A percentile compares a stretch with the other conserved stretches of the same genome.
Conservation (phyloP, 2,797 vertebrate genomes). For the Poliocrania exsul region DNA sequence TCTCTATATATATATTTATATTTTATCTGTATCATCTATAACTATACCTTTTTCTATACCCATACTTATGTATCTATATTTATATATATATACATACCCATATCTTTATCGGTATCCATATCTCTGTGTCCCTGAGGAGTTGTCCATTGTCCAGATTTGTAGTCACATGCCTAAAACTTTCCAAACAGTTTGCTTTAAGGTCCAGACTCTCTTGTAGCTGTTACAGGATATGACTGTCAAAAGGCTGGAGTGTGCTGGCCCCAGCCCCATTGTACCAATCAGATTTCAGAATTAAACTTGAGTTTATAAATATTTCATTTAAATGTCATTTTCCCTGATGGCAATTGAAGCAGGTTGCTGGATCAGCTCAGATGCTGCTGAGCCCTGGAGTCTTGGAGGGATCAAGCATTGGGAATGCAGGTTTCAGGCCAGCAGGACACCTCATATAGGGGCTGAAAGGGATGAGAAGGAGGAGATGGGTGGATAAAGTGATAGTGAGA, state of each 20-base stretch:
- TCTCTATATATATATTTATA: neutral
- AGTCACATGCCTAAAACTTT: neutral
- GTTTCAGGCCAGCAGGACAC: neutral
- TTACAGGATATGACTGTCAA: neutral
- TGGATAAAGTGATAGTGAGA: neutral
- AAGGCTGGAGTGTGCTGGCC: neutral
- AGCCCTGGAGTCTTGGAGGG: neutral
- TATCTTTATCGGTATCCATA: neutral
- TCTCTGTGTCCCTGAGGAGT: neutral
- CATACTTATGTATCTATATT: neutral
- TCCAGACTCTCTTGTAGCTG: neutral
- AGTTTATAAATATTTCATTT: neutral
- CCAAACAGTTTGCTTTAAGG: neutral
- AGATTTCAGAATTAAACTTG: neutral
- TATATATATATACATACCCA: neutral
- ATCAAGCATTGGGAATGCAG: neutral
- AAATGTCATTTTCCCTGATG: neutral
- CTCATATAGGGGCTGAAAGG: accelerated
- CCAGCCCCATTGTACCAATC: accelerated
- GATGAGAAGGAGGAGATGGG: neutral
- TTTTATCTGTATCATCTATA: neutral
- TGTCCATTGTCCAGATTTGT: neutral
- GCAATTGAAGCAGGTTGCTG: neutral
- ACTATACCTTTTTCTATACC: neutral
- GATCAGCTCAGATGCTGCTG: neutral